These are phyloP conservation scores for Zaprionus camerounensis DNA, from an alignment of 1,140 invertebrate species.

Conservation along the genomic window DNA sequence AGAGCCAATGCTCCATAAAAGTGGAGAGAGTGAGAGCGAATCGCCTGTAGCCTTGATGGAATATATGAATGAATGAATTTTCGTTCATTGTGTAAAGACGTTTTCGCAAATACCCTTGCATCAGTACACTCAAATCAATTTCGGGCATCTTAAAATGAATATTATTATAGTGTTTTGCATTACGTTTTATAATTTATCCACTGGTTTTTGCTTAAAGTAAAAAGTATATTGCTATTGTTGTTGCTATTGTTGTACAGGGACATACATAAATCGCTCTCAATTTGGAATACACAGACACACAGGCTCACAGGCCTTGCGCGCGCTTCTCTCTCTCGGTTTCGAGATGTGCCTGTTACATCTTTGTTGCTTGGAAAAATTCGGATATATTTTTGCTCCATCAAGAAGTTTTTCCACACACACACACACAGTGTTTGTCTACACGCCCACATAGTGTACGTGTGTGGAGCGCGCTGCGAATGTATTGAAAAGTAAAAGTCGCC, in stretches of 20 bases:
- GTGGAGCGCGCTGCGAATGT: conserved; percentile 49
- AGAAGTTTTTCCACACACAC: conserved; percentile 61
- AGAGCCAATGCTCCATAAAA: conserved; percentile 26
- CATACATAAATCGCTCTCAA: conserved; percentile 33
- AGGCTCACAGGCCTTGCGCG: conserved; percentile 22
- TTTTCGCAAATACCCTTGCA: conserved; percentile 12
- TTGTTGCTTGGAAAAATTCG: conserved; percentile 74
- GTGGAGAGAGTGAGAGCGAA: conserved; percentile 25
- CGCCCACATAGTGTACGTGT: conserved; percentile 66
- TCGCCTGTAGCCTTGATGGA: conserved; percentile 61
- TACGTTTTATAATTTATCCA: not conserved
- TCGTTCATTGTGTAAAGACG: conserved; percentile 39
- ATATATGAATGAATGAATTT: conserved; percentile 78
- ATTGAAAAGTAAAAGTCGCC: conserved; percentile 72
- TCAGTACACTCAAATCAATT: conserved; percentile 1
- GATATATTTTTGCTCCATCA: conserved; percentile 44
- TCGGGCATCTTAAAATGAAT: not conserved
- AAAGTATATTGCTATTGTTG: conserved; percentile 36
- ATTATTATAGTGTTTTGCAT: not conserved
- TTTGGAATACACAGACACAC: conserved; percentile 40
- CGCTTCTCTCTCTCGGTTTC: conserved; percentile 46
- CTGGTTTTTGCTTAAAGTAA: conserved; percentile 5
- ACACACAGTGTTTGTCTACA: conserved; percentile 70
- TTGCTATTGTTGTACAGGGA: conserved; percentile 32
- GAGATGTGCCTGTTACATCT: conserved; percentile 70